Conservation (phyloP, 1,140 invertebrate species). For the Drosophila novamexicana region DNA sequence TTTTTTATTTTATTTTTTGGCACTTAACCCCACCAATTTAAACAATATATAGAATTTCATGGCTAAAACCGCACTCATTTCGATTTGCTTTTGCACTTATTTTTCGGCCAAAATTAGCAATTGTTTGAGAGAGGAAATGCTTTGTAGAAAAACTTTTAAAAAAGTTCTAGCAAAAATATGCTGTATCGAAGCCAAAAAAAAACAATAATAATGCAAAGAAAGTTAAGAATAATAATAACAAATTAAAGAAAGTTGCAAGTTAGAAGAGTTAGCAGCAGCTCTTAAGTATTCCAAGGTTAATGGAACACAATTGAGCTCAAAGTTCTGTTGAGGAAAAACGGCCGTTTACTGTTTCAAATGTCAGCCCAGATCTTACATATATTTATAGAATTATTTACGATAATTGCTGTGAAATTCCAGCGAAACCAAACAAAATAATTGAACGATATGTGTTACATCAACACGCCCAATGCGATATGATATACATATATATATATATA, state of each 20-base stretch:
- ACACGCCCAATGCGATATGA: conserved; percentile 20
- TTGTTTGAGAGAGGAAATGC: conserved; percentile 26
- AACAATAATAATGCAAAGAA: too few species aligned
- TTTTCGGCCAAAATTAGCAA: conserved; percentile 30
- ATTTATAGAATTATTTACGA: conserved; percentile 45
- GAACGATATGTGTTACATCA: conserved; percentile 42
- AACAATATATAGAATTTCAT: conserved; percentile 68
- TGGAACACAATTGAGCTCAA: background rate
- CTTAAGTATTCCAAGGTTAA: conserved; percentile 9
- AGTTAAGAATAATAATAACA: too few species aligned
- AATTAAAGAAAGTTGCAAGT: background rate
- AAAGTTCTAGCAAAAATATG: background rate
- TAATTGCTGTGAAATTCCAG: conserved; percentile 41
- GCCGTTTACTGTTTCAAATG: background rate
- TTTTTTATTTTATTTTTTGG: conserved; percentile 35
- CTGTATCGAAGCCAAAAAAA: background rate
- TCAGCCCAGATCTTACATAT: background rate
- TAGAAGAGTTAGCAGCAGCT: background rate
- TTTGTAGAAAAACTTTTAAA: background rate
- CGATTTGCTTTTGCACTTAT: conserved; percentile 43
- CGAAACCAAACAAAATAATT: conserved; percentile 66
- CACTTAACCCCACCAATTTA: conserved; percentile 57
- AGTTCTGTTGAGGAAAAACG: too few species aligned
- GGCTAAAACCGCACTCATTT: conserved; percentile 56
- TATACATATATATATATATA: background rate